phyloP scores from a whole-genome alignment of 2,888 invertebrate species.

The Blastobasis adustella region DNA sequence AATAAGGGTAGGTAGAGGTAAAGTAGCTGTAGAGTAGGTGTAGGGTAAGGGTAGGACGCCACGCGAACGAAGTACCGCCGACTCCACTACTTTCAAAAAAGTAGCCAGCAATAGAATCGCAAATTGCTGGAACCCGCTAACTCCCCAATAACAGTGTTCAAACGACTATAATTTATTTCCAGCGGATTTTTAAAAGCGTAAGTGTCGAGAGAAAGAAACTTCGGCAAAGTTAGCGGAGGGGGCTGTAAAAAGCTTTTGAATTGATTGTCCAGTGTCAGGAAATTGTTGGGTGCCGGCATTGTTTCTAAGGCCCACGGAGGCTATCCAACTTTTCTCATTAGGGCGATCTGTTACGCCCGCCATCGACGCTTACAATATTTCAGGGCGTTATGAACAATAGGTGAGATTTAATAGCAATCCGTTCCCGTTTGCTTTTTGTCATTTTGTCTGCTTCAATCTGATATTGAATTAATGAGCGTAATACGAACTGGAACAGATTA shows the following conservation, averaged over 20 bases:
- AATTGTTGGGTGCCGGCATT: constrained; percentile 60
- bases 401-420: constrained; percentile 7
- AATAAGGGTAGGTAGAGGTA: too few species aligned
- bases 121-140: background rate
- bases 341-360: constrained; percentile 52
- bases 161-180: constrained; percentile 33
- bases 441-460: background rate
- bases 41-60: too few species aligned
- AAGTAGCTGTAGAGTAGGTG: too few species aligned
- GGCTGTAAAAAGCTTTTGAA: constrained; percentile 59
- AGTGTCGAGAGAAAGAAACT: constrained; percentile 43
- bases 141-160: constrained; percentile 6
- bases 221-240: constrained; percentile 29
- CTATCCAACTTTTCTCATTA: constrained; percentile 69
- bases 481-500: constrained; percentile 1
- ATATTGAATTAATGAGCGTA: background rate
- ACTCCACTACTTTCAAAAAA: too few species aligned
- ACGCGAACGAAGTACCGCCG: too few species aligned
- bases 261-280: constrained; percentile 63
- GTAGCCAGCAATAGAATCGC: too few species aligned
- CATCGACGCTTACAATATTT: constrained; percentile 44
- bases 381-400: constrained; percentile 32
- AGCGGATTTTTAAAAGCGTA: constrained; percentile 33
- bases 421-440: background rate
- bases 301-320: constrained; percentile 52